Evolutionary conservation across 30 jellyfish, hydroid and myxozoan genomes (phyloP), one percentile per base, ranked within the genome.

Genomic region (Turritopsis rubra): DNA sequence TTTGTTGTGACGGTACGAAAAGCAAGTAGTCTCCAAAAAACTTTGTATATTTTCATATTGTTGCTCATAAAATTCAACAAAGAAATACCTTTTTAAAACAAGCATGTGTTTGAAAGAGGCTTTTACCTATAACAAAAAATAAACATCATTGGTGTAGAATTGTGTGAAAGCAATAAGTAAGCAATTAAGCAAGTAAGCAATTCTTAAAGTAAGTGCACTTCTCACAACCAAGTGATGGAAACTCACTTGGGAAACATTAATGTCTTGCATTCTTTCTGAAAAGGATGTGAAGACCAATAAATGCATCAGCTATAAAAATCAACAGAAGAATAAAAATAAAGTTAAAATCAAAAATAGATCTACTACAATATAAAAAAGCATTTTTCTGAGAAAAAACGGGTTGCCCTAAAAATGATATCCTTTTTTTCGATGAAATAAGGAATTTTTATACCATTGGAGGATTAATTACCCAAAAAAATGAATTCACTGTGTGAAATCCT

Each of bases 81-180:
- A 41, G 13, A 41, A 41, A 76, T 52, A 76, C 84, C 84, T 76
- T 76, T 28, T 76, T 76, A 76, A 76, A 28, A 52, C 28, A 24
- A 76, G 23, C 75, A 76, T 28, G 53, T 76, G 1, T 52, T 76
- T 76, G 28, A 76, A 65, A 18, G 23, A 26, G 13, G 70, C 18
- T 52, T 76, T 76, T 54, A 24, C 68, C 84, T 76, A 24, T 26
- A 76, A 76, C 23, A 76, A 21, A 74, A 74, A 30, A 53, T 31
- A 75, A 21, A 75, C 25, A 22, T 7, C 29, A 75, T n/a, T n/a
- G n/a, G n/a, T n/a, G n/a, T n/a, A n/a, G n/a, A 16, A 54, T 54
- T 54, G 18, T 18, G n/a, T n/a, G n/a, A n/a, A n/a, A n/a, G n/a
- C n/a, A n/a, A n/a, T n/a, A n/a, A n/a, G n/a, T n/a, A n/a, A n/a